Percentiles rank a stretch among this genome's conserved stretches.
Conservation (phyloP, 2,888 invertebrate species). For the Diloba caeruleocephala region DNA sequence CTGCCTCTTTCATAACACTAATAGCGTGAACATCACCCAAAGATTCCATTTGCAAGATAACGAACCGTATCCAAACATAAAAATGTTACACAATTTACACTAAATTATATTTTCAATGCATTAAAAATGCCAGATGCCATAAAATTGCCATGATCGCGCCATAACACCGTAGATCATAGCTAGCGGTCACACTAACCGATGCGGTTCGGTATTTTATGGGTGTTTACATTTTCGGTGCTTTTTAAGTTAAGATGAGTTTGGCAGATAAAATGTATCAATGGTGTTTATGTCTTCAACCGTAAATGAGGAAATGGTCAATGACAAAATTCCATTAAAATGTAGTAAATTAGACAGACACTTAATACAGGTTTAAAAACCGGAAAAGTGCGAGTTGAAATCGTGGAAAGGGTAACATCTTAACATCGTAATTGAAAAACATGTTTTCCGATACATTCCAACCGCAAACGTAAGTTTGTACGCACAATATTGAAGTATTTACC, state of each 20-base stretch:
- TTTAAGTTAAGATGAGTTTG: constrained; percentile 18
- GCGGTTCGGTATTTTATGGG: constrained; percentile 28
- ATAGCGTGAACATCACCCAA: background rate
- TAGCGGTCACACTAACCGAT: constrained; percentile 18
- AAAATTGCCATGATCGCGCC: constrained; percentile 44
- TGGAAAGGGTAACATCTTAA: too few relatives aligned
- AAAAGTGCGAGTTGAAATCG: too few relatives aligned
- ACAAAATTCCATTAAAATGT: too few relatives aligned
- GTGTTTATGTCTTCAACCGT: constrained; percentile 7
- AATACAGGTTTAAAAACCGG: too few relatives aligned
- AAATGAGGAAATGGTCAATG: too few relatives aligned
- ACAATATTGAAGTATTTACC: too few relatives aligned
- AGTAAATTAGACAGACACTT: too few relatives aligned
- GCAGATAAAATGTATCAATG: constrained; percentile 11
- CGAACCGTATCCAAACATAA: constrained; percentile 15
- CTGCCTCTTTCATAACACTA: too few relatives aligned
- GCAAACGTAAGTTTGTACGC: too few relatives aligned
- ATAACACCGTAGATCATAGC: constrained; percentile 25
- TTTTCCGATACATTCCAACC: too few relatives aligned
- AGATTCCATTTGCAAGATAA: constrained; percentile 12
- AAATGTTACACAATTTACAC: constrained; percentile 34
- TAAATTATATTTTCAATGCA: constrained; percentile 45
- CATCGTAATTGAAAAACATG: too few relatives aligned
- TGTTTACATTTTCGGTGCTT: constrained; percentile 39
- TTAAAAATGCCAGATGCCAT: constrained; percentile 48